A percentile compares a stretch with the other conserved stretches of the same genome.
phyloP scores from a whole-genome alignment of 2,888 invertebrate genomes.

The Stegophylla sp. region DNA sequence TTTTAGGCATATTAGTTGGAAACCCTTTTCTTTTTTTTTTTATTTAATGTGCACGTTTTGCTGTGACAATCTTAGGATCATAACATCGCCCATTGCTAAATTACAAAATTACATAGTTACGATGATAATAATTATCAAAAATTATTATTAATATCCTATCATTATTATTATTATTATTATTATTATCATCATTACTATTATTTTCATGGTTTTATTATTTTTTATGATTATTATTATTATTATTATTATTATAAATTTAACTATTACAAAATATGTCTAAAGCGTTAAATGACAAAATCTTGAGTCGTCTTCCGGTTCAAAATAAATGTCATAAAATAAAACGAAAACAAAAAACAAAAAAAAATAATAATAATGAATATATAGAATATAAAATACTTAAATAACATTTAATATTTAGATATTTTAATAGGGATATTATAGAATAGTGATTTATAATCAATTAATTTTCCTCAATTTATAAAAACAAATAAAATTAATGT shows the following conservation, averaged over 20 bases:
- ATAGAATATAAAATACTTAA: constrained; percentile 41
- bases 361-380: constrained; percentile 29
- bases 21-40: neutral
- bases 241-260: constrained; percentile 23
- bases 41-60: constrained; percentile 25
- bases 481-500: constrained; percentile 11
- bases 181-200: neutral
- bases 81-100: constrained; percentile 21
- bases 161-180: constrained; percentile 2
- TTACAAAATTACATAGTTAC: neutral
- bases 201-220: neutral
- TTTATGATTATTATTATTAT: constrained; percentile 28
- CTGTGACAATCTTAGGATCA: constrained; percentile 40
- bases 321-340: constrained; percentile 52
- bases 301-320: constrained; percentile 59
- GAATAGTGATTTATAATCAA: constrained; percentile 39
- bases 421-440: constrained; percentile 35
- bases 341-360: too few species aligned
- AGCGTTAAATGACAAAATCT: constrained; percentile 56
- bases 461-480: constrained; percentile 37
- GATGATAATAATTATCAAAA: neutral
- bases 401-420: constrained; percentile 9
- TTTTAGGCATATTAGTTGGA: neutral
- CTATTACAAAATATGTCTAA: constrained; percentile 25
- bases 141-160: neutral